Conservation (phyloP, 2,888 invertebrate genomes). For the Agonopterix heracliana region DNA sequence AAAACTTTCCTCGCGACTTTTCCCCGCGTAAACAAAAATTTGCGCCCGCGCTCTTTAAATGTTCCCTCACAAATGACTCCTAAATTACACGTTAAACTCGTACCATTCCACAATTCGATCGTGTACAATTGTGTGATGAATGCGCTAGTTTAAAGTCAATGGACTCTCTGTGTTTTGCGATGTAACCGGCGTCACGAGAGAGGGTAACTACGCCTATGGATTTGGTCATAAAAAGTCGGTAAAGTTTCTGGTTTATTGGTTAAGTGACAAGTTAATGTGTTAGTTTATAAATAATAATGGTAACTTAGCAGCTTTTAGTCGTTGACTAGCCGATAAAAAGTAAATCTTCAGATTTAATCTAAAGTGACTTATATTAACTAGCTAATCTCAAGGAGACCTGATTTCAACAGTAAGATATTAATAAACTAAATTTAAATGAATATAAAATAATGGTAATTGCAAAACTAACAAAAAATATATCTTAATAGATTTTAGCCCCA, state of each 20-base stretch:
- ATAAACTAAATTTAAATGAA: too few species aligned
- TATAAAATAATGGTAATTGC: too few species aligned
- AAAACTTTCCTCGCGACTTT: constrained; percentile 74
- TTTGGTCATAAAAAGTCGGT: constrained; percentile 73
- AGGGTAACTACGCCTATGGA: constrained; percentile 68
- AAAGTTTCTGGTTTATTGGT: constrained; percentile 48
- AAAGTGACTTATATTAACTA: too few species aligned
- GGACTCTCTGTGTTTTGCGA: constrained; percentile 46
- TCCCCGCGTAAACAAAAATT: constrained; percentile 65
- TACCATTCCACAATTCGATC: background rate
- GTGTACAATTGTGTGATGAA: background rate
- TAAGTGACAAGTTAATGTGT: background rate
- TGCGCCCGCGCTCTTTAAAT: constrained; percentile 36
- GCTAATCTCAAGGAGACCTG: too few species aligned
- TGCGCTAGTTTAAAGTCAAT: constrained; percentile 14
- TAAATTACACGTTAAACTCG: background rate
- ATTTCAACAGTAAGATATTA: too few species aligned
- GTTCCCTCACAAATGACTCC: constrained; percentile 2
- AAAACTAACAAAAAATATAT: too few species aligned
- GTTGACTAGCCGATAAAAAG: too few species aligned
- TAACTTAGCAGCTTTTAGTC: too few species aligned
- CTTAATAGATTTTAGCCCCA: too few species aligned
- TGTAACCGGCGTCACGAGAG: constrained; percentile 52
- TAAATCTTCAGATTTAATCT: too few species aligned
- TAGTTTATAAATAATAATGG: background rate